Evolutionary conservation across 2,888 invertebrate species (phyloP).

Genomic region (Chelonus formosanus): DNA sequence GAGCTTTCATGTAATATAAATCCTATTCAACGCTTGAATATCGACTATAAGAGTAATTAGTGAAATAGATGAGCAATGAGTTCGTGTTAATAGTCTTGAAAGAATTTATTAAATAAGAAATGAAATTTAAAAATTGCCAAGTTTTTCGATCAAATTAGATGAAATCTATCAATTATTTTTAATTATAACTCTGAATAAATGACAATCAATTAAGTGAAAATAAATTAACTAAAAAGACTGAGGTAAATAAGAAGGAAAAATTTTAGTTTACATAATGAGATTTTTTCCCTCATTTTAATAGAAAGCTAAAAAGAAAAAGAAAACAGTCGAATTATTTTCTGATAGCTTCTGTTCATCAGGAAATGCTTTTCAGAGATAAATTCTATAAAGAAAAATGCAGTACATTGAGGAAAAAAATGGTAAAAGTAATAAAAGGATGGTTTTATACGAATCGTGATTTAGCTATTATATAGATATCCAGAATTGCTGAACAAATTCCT

Average conservation of each 20-base stretch:
- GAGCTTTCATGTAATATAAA: constrained; percentile 10
- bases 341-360: constrained; percentile 7
- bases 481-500: constrained; percentile 26
- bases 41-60: constrained; percentile 19
- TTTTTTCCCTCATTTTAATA: background rate
- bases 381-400: constrained; percentile 1
- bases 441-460: constrained; percentile 26
- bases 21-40: constrained; percentile 4
- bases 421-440: constrained; percentile 21
- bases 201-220: no score
- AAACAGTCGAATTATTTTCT: background rate
- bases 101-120: background rate
- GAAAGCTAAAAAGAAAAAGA: background rate
- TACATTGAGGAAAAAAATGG: constrained; percentile 3
- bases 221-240: no score
- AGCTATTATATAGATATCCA: constrained; percentile 1
- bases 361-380: constrained; percentile 7
- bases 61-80: constrained; percentile 16
- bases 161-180: no score
- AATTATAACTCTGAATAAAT: no score
- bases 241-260: no score
- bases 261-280: no score
- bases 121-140: no score
- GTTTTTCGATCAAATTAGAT: no score
- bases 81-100: background rate